These are phyloP conservation scores for Talpa occidentalis DNA, from an alignment of 2,113 vertebrate genomes.

Conservation along the genomic window DNA sequence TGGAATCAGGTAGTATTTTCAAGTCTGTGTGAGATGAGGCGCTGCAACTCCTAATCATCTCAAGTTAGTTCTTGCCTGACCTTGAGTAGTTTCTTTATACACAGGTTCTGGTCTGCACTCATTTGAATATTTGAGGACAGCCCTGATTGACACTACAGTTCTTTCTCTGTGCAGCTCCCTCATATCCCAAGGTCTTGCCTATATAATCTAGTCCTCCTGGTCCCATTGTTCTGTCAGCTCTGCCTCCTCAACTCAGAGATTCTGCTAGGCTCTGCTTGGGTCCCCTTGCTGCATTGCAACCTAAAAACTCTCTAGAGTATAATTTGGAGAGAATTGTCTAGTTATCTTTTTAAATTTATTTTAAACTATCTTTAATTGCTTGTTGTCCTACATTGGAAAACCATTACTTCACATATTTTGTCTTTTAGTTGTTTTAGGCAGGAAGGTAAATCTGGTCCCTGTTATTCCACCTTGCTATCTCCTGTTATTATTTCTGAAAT, in stretches of 20 bases:
- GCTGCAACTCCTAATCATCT: not conserved
- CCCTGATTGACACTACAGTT: no score
- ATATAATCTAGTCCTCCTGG: not conserved
- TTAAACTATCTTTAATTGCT: not conserved
- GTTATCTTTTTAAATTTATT: not conserved
- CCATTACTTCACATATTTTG: not conserved
- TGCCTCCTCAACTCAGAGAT: not conserved
- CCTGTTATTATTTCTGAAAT: not conserved
- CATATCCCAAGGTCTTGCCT: not conserved
- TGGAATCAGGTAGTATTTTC: not conserved
- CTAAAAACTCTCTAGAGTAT: not conserved
- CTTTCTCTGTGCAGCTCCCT: not conserved
- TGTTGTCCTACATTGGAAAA: not conserved
- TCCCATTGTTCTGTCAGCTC: not conserved
- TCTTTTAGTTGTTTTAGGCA: not conserved
- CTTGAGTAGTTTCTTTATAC: not conserved
- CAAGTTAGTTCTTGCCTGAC: not conserved
- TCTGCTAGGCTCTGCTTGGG: not conserved
- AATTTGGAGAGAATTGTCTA: not conserved
- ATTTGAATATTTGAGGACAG: not conserved
- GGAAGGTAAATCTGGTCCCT: not conserved
- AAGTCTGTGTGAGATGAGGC: not conserved
- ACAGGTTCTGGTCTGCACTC: not conserved
- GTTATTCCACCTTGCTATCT: not conserved
- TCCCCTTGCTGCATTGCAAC: not conserved